Evolutionary conservation across 2,113 vertebrate genomes (phyloP), one percentile per base, ranked within the genome.

Genomic region (Echinops telfairi): DNA sequence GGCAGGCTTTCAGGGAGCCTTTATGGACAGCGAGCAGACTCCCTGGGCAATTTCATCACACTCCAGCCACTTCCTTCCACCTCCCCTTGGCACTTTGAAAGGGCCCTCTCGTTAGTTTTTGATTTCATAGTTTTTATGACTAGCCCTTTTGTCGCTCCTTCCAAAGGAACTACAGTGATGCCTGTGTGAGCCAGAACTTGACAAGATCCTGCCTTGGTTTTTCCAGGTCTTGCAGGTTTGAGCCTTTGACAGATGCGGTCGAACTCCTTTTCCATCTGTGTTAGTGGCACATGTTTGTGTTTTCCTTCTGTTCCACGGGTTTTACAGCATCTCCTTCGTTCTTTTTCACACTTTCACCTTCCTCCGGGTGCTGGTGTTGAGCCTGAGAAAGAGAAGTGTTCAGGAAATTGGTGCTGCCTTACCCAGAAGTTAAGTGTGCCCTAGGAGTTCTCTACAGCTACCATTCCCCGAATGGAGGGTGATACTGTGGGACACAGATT

Each of bases 41-140:
- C 33, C 90, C 58, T 82, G 84, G 78, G 36, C 47, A 29, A 83
- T 93, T 88, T 93, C 89, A 93, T 89, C n/a, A n/a, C 83, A 1
- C 12, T 75, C 33, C 1, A 27, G 64, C 80, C 73, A 47, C 77
- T 91, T 88, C n/a, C 86, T 91, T 33, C 84, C 73, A 38, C 33
- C 27, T 23, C 68, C 1, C 1, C 66, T 19, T 20, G n/a, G n/a
- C 43, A 81, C 60, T 76, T 71, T 64, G 43, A 90, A 90, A 83
- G 93, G 73, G 47, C 40, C 75, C 31, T 89, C 66, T 29, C 36
- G 73, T 40, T 66, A 43, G 60, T 77, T 79, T 76, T 25, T 64
- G 53, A 25, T 29, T 68, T 88, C 23, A 6, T 38, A 25, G 5
- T 53, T 53, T 53, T 53, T 9, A 53, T 2, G 5, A 11, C 47